These are phyloP conservation scores for Aquatica leii DNA, from an alignment of 2,888 invertebrate species.

Conservation along the genomic window DNA sequence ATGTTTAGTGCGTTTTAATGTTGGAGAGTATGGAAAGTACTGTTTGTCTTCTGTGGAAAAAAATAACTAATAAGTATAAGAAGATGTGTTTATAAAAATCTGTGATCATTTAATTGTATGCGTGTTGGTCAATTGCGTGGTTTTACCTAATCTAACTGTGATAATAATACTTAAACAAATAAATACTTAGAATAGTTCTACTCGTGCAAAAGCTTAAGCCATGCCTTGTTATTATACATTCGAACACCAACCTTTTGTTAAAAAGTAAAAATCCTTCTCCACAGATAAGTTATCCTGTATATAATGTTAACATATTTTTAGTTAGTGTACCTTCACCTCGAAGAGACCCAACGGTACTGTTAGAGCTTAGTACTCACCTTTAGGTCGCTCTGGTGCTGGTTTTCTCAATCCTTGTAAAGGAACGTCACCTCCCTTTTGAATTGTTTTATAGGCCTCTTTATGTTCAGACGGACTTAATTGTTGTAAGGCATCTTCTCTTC, in stretches of 20 bases:
- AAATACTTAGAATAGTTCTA: slow-evolving; percentile 29
- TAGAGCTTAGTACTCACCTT: slow-evolving; percentile 63
- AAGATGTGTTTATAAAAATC: background rate
- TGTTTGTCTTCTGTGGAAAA: slow-evolving; percentile 79
- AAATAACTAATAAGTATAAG: slow-evolving; percentile 21
- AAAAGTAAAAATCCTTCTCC: slow-evolving; percentile 18
- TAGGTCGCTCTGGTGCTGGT: slow-evolving; percentile 83
- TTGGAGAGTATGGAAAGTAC: slow-evolving; percentile 83
- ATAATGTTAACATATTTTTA: background rate
- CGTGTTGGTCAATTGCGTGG: slow-evolving; percentile 22
- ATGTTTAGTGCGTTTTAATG: slow-evolving; percentile 80
- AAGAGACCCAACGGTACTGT: too few species aligned
- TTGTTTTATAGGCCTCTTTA: slow-evolving; percentile 82
- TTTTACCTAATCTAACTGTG: background rate
- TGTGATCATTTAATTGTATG: slow-evolving; percentile 18
- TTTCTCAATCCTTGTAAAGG: slow-evolving; percentile 92
- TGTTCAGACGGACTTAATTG: slow-evolving; percentile 85
- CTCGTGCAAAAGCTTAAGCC: slow-evolving; percentile 22
- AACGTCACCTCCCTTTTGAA: slow-evolving; percentile 95
- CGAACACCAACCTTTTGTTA: slow-evolving; percentile 32
- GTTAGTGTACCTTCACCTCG: slow-evolving; percentile 31
- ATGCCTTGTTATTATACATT: slow-evolving; percentile 20
- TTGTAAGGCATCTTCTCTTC: slow-evolving; percentile 70
- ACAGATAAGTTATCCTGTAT: slow-evolving; percentile 9
- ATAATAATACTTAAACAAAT: slow-evolving; percentile 11